Conservation (phyloP, 2,888 invertebrate genomes). For the Drosophila dives region DNA sequence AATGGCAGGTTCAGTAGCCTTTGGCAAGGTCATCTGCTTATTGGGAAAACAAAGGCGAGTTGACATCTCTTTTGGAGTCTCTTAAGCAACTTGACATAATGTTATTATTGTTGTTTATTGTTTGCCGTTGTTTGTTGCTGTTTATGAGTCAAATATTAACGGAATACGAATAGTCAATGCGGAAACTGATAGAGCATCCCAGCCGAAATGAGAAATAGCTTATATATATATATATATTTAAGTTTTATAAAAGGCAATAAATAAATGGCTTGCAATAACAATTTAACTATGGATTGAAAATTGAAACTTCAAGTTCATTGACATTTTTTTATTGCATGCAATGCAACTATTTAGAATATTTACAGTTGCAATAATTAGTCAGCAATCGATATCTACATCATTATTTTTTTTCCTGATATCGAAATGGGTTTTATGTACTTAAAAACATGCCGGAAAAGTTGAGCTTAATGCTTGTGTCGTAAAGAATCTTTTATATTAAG, state of each 20-base stretch:
- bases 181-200: slow-evolving; percentile 53
- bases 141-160: slow-evolving; percentile 53
- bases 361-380: slow-evolving; percentile 11
- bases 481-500: neutral
- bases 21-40: slow-evolving; percentile 51
- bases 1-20: slow-evolving; percentile 55
- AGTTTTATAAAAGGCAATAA: slow-evolving; percentile 6
- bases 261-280: slow-evolving; percentile 4
- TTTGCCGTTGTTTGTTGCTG: slow-evolving; percentile 13
- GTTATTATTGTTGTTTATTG: slow-evolving; percentile 4
- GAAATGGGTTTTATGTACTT: slow-evolving; percentile 4
- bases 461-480: neutral
- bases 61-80: slow-evolving; percentile 52
- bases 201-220: neutral
- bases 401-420: neutral
- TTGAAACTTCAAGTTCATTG: slow-evolving; percentile 54
- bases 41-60: slow-evolving; percentile 44
- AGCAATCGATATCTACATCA: slow-evolving; percentile 6
- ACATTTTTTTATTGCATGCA: slow-evolving; percentile 39
- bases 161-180: slow-evolving; percentile 55
- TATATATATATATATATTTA: slow-evolving; percentile 2
- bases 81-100: slow-evolving; percentile 24
- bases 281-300: slow-evolving; percentile 37
- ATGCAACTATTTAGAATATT: slow-evolving; percentile 4
- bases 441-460: slow-evolving; percentile 2